Percentiles rank a stretch among this genome's conserved stretches.
Conservation (phyloP, 2,113 vertebrate genomes). For the Dipodomys stephensi region DNA sequence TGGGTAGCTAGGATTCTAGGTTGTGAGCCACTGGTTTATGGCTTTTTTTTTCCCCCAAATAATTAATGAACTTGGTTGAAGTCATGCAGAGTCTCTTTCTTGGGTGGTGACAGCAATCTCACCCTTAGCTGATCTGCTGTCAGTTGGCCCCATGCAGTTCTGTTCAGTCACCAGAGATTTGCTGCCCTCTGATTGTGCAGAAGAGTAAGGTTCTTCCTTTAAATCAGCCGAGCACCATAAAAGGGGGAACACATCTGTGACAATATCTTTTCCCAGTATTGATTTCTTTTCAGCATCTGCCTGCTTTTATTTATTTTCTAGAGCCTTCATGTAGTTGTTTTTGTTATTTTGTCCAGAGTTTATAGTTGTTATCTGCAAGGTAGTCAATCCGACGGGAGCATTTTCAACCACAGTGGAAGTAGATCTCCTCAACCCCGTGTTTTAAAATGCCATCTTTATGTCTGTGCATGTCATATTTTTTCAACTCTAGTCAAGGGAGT, state of each 20-base stretch:
- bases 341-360: conserved; percentile 35
- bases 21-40: too few species aligned
- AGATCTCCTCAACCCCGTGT: neutral
- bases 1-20: too few species aligned
- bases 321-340: conserved; percentile 22
- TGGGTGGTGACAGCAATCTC: neutral
- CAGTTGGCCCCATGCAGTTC: neutral
- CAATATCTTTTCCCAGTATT: conserved; percentile 30
- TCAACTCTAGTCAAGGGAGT: neutral
- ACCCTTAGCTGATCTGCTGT: neutral
- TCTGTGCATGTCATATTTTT: neutral
- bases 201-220: neutral
- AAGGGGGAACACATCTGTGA: conserved; percentile 25
- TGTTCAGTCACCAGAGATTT: conserved; percentile 9
- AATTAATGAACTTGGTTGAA: conserved; percentile 11
- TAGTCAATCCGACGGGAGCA: neutral
- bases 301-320: conserved; percentile 49
- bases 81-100: neutral
- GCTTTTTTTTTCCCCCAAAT: neutral
- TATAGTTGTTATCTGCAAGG: neutral
- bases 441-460: neutral
- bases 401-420: neutral
- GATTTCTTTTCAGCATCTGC: conserved; percentile 20
- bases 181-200: conserved; percentile 13
- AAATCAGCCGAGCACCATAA: conserved; percentile 42